These are phyloP conservation scores for Pheucticus melanocephalus DNA, from an alignment of 2,113 vertebrate species.

Conservation along the genomic window DNA sequence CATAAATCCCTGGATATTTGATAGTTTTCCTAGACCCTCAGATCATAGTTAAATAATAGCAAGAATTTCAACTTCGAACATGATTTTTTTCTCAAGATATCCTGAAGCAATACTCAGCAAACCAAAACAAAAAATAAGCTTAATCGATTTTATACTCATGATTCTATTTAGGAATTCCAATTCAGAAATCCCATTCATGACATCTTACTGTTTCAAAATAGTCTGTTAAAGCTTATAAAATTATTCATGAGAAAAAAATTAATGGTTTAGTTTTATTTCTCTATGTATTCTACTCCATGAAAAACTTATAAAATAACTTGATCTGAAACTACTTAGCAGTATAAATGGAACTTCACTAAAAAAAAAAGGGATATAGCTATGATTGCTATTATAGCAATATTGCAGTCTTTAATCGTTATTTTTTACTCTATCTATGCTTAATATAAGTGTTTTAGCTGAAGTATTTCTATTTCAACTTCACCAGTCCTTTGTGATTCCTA, in stretches of 20 bases:
- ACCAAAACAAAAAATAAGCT: background rate
- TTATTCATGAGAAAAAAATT: background rate
- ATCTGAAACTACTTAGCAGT: background rate
- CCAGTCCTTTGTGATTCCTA: background rate
- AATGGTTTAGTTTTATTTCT: background rate
- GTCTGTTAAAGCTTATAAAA: background rate
- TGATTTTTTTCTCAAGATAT: background rate
- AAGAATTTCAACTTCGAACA: background rate
- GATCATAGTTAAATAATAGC: background rate
- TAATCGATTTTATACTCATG: background rate
- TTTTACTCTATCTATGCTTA: background rate
- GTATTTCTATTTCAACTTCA: background rate
- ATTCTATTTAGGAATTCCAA: background rate
- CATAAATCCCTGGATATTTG: background rate
- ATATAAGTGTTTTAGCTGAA: background rate
- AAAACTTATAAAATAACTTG: background rate
- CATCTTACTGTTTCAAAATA: background rate
- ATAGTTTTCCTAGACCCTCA: background rate
- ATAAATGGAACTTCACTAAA: background rate
- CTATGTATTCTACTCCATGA: background rate
- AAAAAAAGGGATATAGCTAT: background rate
- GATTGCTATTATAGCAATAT: background rate
- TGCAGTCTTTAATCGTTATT: background rate
- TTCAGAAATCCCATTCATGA: background rate
- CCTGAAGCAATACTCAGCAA: background rate